Evolutionary conservation across 2,113 vertebrate genomes (phyloP).

Genomic region (Sinocyclocheilus rhinocerous): DNA sequence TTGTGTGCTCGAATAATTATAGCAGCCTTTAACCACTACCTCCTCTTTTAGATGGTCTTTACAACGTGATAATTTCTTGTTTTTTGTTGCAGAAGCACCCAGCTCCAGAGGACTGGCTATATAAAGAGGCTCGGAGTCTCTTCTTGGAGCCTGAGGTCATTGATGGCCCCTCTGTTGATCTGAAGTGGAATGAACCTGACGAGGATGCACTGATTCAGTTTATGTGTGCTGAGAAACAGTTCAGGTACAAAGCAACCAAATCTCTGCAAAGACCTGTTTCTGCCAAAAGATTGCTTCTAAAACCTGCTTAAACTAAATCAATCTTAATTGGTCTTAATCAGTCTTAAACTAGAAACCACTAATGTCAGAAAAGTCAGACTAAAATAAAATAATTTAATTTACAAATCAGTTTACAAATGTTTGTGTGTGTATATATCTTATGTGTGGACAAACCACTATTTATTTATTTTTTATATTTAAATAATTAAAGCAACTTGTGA

Average conservation of each 20-base stretch:
- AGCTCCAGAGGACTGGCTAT: constrained; percentile 89
- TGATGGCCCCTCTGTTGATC: constrained; percentile 78
- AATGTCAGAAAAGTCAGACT: no score
- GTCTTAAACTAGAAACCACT: no score
- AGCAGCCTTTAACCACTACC: neutral
- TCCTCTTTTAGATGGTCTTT: neutral
- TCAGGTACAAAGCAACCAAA: constrained; percentile 70
- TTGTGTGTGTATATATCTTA: no score
- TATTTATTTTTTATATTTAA: no score
- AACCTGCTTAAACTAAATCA: no score
- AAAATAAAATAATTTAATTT: no score
- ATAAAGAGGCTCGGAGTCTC: constrained; percentile 86
- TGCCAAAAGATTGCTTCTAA: no score
- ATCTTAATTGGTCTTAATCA: no score
- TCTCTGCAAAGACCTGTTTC: no score
- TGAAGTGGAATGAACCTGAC: constrained; percentile 89
- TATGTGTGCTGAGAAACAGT: constrained; percentile 84
- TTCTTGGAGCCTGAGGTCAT: constrained; percentile 90
- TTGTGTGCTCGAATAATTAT: neutral
- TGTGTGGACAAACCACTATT: no score
- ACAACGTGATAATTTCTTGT: neutral
- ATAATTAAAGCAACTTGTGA: no score
- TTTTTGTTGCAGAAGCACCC: constrained; percentile 81
- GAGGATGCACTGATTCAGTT: constrained; percentile 62
- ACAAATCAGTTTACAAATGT: no score